These are phyloP conservation scores for Erynnis tages DNA, from an alignment of 2,888 invertebrate species.

Conservation along the genomic window DNA sequence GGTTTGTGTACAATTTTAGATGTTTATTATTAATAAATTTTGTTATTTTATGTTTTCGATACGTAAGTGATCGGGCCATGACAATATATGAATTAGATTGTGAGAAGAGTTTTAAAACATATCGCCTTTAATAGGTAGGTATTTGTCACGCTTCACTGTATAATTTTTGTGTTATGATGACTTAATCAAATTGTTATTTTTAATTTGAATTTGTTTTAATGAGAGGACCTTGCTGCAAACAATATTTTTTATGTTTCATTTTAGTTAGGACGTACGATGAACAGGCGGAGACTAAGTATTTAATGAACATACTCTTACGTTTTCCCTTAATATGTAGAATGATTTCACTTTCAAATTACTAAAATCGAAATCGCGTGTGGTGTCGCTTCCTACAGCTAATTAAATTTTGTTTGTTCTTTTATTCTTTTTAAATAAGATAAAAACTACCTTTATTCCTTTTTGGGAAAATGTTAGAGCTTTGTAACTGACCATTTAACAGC, in stretches of 20 bases:
- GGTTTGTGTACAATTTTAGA: conserved; percentile 73
- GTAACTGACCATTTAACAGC: too few relatives aligned
- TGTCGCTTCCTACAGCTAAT: too few relatives aligned
- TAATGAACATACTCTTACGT: too few relatives aligned
- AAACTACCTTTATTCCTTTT: too few relatives aligned
- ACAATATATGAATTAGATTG: conserved; percentile 56
- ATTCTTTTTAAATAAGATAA: too few relatives aligned
- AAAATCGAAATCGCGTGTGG: too few relatives aligned
- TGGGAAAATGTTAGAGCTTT: too few relatives aligned
- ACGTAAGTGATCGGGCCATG: conserved; percentile 77
- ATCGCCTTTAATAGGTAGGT: conserved; percentile 4
- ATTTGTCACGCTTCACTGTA: conserved; percentile 40
- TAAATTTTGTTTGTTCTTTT: too few relatives aligned
- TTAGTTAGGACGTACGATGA: conserved; percentile 1
- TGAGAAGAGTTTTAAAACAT: conserved; percentile 52
- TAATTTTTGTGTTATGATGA: conserved; percentile 9
- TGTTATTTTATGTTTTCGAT: conserved; percentile 65
- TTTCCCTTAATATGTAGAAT: too few relatives aligned
- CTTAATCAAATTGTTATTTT: conserved; percentile 21
- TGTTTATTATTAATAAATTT: conserved; percentile 58
- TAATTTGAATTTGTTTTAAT: conserved; percentile 19
- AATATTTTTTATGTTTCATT: conserved; percentile 9
- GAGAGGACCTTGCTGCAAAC: conserved; percentile 14
- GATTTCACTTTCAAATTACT: too few relatives aligned
- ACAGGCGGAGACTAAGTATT: too few relatives aligned